Evolutionary conservation across 2,113 vertebrate species (phyloP).

Genomic region (Takifugu flavidus): DNA sequence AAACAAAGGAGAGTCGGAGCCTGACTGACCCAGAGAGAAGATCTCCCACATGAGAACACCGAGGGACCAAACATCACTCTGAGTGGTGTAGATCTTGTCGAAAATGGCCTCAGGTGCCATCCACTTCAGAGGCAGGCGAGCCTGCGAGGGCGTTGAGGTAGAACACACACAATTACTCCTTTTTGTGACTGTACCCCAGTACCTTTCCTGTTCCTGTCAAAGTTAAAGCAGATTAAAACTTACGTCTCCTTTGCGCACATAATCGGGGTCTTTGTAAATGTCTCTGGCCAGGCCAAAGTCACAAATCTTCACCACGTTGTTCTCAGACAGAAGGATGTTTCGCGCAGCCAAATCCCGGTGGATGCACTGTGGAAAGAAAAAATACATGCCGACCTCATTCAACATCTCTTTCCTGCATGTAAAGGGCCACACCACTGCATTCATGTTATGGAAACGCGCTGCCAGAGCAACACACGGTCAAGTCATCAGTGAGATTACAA

Average conservation of each 20-base stretch:
- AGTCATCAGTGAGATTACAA: constrained; percentile 46
- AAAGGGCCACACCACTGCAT: not conserved
- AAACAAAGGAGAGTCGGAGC: not conserved
- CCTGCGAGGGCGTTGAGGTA: constrained; percentile 64
- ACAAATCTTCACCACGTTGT: constrained; percentile 95
- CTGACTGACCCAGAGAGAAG: constrained; percentile 88
- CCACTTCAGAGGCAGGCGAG: constrained; percentile 92
- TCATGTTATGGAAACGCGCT: constrained; percentile 21
- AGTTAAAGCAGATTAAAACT: constrained; percentile 50
- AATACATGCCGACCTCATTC: not conserved
- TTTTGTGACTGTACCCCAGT: no score
- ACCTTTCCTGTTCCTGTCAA: no score
- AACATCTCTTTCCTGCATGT: constrained; percentile 5
- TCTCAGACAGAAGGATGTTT: constrained; percentile 92
- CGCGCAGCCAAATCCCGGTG: constrained; percentile 89
- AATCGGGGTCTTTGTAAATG: constrained; percentile 93
- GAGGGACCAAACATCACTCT: constrained; percentile 95
- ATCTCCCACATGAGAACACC: constrained; percentile 95
- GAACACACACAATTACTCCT: not conserved
- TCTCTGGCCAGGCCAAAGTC: constrained; percentile 93
- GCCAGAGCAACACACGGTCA: constrained; percentile 47
- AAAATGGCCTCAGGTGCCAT: constrained; percentile 97
- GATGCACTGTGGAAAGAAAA: constrained; percentile 80
- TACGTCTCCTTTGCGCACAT: constrained; percentile 93
- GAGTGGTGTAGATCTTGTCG: constrained; percentile 92